Base-by-base conservation (phyloP, 2,888 invertebrate species). In the Cheilosia soror region DNA sequence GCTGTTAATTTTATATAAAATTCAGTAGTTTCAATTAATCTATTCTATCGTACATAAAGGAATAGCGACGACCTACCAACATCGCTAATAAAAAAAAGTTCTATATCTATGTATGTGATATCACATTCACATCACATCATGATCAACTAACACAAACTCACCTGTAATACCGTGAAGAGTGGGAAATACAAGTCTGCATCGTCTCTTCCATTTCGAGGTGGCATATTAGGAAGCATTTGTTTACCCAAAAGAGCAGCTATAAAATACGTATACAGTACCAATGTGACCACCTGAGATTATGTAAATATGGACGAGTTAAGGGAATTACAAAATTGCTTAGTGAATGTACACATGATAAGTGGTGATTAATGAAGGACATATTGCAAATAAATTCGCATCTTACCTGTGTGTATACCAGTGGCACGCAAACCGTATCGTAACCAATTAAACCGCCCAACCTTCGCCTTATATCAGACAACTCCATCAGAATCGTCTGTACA, bases 321-420 rank as follows among this genome's bases (percentile, higher is more conserved):
- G 31, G 11, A 62, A 20, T 37, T 4, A 29, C 37, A 20, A 60
- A 53, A 49, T 40, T 33, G 63, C 47, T 73, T 47, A n/a, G 40
- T 15, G 51, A 62, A n/a, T 20, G 20, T 20, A 20, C 2, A 2
- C 2, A 2, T 20, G 40, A 63, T 68, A 2, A 37, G 37, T 57
- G 9, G 37, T 49, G 20, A 20, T 20, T 20, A 20, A 51, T 47
- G 27, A 69, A 63, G 55, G 33, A 37, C 13, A 62, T 13, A 42
- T n/a, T 27, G 31, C n/a, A 27, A 47, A 55, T 31, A n/a, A 55
- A 53, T 15, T 47, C 15, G 4, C 15, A 58, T 77, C 92, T 93
- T 91, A 96, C 97, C 96, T 97, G 97, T 33, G 97, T 97, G 91
- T 98, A 98, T 79, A 98, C 97, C 72, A 98, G 94, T 69, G 98